A percentile compares a stretch with the other conserved stretches of the same genome.
These are phyloP conservation scores for Acanthococcus lagerstroemiae DNA, from an alignment of 2,888 invertebrate species.

Conservation along the genomic window DNA sequence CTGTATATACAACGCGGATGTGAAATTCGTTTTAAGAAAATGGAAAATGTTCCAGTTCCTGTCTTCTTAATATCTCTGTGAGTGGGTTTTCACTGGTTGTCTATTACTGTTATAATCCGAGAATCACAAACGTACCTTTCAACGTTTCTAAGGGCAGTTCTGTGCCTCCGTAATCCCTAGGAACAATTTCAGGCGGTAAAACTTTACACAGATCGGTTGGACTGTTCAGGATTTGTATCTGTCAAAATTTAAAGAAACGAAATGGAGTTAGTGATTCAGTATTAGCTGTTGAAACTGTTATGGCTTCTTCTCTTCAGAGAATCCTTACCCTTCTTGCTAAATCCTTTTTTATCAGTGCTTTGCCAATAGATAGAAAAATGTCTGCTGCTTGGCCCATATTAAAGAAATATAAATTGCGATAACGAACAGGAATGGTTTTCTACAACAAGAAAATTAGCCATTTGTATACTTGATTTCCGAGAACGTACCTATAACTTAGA, in stretches of 20 bases:
- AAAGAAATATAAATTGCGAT: constrained; percentile 3
- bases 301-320: too few species aligned
- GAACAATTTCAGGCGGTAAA: constrained; percentile 11
- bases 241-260: neutral
- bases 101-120: neutral
- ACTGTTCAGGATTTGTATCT: constrained; percentile 13
- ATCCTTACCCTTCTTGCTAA: neutral
- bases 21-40: too few species aligned
- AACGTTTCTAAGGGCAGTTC: constrained; percentile 2
- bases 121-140: too few species aligned
- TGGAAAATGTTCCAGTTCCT: neutral
- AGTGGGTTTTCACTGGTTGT: neutral
- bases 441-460: too few species aligned
- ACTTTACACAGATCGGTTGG: neutral
- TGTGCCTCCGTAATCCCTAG: constrained; percentile 10
- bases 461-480: too few species aligned
- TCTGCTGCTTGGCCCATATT: constrained; percentile 1
- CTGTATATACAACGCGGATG: too few species aligned
- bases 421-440: constrained; percentile 9
- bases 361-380: neutral
- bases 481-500: too few species aligned
- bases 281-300: too few species aligned
- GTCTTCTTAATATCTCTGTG: neutral
- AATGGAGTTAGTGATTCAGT: neutral
- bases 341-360: neutral